phyloP scores from a whole-genome alignment of 2,888 invertebrate genomes.

The Drosophila merina region DNA sequence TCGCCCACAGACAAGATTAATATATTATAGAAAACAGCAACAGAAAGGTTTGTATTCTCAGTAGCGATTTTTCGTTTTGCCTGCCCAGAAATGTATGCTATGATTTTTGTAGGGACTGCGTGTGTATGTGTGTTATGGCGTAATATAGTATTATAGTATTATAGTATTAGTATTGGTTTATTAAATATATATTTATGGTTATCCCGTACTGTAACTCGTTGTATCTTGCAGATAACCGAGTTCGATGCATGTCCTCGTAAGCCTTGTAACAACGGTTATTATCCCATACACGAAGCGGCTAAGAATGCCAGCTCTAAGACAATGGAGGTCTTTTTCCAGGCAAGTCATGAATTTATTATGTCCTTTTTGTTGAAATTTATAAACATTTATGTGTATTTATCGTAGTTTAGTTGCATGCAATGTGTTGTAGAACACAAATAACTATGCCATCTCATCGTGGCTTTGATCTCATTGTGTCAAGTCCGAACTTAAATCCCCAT shows the following conservation, averaged over 20 bases:
- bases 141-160: conserved; percentile 6
- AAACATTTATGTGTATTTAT: neutral
- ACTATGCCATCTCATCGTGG: conserved; percentile 26
- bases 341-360: conserved; percentile 66
- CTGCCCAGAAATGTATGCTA: conserved; percentile 63
- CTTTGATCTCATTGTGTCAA: conserved; percentile 37
- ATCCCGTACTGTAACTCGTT: conserved; percentile 48
- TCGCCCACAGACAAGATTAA: conserved; percentile 27
- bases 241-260: conserved; percentile 91
- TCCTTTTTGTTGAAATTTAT: neutral
- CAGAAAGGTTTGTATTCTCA: conserved; percentile 52
- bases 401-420: conserved; percentile 14
- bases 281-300: conserved; percentile 95
- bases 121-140: conserved; percentile 19
- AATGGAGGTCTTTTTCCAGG: conserved; percentile 91
- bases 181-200: conserved; percentile 5
- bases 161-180: conserved; percentile 7
- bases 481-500: conserved; percentile 54
- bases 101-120: conserved; percentile 10
- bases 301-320: conserved; percentile 94
- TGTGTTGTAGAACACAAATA: neutral
- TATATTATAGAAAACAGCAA: conserved; percentile 54
- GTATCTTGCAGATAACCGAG: conserved; percentile 88
- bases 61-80: conserved; percentile 44
- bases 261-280: conserved; percentile 94